Evolutionary conservation across 1,140 invertebrate genomes (phyloP).

Genomic region (Ephestia elutella): DNA sequence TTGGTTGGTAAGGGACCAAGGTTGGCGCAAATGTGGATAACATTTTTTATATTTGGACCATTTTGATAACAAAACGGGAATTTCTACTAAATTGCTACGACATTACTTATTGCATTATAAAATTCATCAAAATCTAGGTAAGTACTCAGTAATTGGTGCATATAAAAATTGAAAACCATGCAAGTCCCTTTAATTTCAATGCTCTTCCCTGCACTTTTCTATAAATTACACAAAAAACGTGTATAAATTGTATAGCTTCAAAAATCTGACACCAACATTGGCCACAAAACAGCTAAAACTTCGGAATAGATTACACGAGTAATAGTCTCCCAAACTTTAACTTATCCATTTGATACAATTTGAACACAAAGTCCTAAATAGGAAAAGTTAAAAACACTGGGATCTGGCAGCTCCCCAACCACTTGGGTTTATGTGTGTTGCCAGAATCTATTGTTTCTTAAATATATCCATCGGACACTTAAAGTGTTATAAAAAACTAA

Average conservation of each 20-base stretch:
- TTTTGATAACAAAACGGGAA: too few relatives aligned
- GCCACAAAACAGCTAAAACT: background rate
- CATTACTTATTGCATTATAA: too few relatives aligned
- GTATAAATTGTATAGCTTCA: background rate
- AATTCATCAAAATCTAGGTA: too few relatives aligned
- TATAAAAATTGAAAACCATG: too few relatives aligned
- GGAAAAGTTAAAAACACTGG: constrained; percentile 9
- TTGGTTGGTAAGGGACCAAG: too few relatives aligned
- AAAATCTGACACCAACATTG: background rate
- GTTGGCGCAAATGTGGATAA: too few relatives aligned
- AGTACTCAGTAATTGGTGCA: too few relatives aligned
- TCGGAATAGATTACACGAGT: background rate
- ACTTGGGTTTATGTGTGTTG: constrained; percentile 19
- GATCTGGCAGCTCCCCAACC: constrained; percentile 9
- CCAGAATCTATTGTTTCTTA: constrained; percentile 22
- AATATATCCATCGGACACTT: constrained; percentile 19
- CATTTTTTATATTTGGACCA: too few relatives aligned
- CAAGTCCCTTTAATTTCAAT: too few relatives aligned
- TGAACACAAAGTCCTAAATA: constrained; percentile 14
- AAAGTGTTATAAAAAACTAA: constrained; percentile 36
- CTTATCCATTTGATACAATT: constrained; percentile 11
- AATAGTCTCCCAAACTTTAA: background rate
- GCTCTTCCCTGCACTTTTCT: too few relatives aligned
- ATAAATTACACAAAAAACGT: too few relatives aligned
- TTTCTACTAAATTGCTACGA: too few relatives aligned